Evolutionary conservation across 2,888 invertebrate genomes (phyloP), one percentile per base, ranked within the genome.

Genomic region (Candidula unifasciata): DNA sequence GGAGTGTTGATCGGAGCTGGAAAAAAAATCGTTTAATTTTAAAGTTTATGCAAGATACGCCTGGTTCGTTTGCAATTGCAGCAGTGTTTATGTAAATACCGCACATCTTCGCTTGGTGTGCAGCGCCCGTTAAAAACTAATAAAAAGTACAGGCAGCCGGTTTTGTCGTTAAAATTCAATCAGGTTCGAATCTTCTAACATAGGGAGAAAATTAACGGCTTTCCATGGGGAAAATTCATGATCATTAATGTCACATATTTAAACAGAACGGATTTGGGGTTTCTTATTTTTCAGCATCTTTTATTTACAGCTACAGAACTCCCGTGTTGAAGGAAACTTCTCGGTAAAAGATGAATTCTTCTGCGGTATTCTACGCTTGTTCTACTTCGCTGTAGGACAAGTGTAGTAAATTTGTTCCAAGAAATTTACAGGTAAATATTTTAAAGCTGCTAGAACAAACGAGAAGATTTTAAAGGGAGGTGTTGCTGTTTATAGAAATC

Each of bases 141-240:
- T 37, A 68, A 79, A 79, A 76, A 44, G 21, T 27, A 37, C 30
- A 21, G 30, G n/a, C 44, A 68, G 52, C 44, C 68, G 79, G 66
- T 66, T 66, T 79, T n/a, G 64, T 68, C 79, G 66, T 79, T 79
- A 79, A 79, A 79, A 52, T 79, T 79, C 79, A 79, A 68, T 68
- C 79, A 79, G 5, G 79, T 68, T 79, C 35, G 66, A 79, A 79
- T 68, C 27, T 52, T 79, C 64, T 37, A 52, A 8, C 79, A 37
- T 13, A 66, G 44, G 66, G 52, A 35, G 79, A 68, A 79, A 68
- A 79, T 79, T 66, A 79, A 79, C 79, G 37, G 52, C 30, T 27
- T 44, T 37, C 66, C 74, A 54, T 74, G 30, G 79, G 79, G 79
- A 79, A 66, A 68, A 79, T 44, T 64, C 79, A 79, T 68, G 79